Evolutionary conservation across 2,113 vertebrate genomes (phyloP).

Genomic region (Cryptotis parvus): DNA sequence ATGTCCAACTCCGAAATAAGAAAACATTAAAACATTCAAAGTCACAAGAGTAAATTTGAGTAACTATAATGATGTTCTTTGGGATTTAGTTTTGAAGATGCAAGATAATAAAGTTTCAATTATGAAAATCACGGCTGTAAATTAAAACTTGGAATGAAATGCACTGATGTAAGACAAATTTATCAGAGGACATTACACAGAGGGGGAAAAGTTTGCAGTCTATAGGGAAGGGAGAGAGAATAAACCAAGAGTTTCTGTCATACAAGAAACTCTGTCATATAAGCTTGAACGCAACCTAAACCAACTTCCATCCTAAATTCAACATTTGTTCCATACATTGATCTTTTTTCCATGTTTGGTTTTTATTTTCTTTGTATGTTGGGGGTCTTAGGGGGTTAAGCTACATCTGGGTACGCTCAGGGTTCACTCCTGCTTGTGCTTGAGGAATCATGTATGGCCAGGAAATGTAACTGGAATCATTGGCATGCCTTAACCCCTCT

Average conservation of each 20-base stretch:
- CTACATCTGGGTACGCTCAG: no score
- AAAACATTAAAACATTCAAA: no score
- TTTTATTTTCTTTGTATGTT: not conserved
- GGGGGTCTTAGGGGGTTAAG: not conserved
- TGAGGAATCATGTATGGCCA: no score
- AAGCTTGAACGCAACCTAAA: not conserved
- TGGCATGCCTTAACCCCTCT: no score
- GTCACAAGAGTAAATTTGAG: no score
- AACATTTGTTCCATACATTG: not conserved
- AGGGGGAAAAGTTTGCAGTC: not conserved
- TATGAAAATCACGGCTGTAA: conserved; percentile 51
- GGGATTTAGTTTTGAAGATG: no score
- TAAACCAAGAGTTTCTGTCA: not conserved
- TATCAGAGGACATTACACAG: no score
- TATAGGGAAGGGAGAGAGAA: not conserved
- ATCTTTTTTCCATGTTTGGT: not conserved
- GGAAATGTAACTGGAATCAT: no score
- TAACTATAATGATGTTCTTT: no score
- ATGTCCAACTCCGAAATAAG: no score
- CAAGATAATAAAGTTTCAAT: not conserved
- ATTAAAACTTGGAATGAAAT: conserved; percentile 31
- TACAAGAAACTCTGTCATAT: not conserved
- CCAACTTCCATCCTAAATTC: not conserved
- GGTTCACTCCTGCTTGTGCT: no score
- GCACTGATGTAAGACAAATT: conserved; percentile 9